Conservation (phyloP, 1,140 invertebrate species). For the Tetramorium alpestre region DNA sequence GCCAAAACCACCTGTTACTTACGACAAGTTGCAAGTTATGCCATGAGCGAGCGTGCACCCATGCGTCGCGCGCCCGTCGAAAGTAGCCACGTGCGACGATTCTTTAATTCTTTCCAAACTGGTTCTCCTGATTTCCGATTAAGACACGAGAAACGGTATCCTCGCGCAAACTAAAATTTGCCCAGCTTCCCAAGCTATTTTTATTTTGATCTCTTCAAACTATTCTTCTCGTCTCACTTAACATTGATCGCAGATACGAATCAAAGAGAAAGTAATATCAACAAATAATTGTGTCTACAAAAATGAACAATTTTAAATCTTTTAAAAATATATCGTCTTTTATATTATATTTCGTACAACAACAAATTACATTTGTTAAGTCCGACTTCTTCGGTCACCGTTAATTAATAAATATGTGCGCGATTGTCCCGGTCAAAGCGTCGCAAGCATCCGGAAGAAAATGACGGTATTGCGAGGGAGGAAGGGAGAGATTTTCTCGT, state of each 20-base stretch:
- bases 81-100: constrained; percentile 16
- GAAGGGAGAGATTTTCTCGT: constrained; percentile 1
- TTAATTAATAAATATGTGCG: neutral
- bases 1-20: constrained; percentile 71
- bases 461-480: neutral
- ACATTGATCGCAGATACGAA: neutral
- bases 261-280: neutral
- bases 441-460: neutral
- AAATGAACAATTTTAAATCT: neutral
- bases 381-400: neutral
- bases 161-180: neutral
- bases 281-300: neutral
- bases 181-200: neutral
- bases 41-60: constrained; percentile 22
- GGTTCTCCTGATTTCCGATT: neutral
- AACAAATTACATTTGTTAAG: neutral
- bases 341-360: neutral
- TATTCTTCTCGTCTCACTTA: neutral
- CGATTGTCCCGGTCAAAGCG: neutral
- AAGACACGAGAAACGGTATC: neutral
- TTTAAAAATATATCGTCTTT: neutral
- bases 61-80: neutral
- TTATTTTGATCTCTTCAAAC: neutral
- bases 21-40: constrained; percentile 60
- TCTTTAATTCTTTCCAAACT: neutral